phyloP scores from a whole-genome alignment of 2,113 vertebrate genomes.

The Bothrops jararaca region DNA sequence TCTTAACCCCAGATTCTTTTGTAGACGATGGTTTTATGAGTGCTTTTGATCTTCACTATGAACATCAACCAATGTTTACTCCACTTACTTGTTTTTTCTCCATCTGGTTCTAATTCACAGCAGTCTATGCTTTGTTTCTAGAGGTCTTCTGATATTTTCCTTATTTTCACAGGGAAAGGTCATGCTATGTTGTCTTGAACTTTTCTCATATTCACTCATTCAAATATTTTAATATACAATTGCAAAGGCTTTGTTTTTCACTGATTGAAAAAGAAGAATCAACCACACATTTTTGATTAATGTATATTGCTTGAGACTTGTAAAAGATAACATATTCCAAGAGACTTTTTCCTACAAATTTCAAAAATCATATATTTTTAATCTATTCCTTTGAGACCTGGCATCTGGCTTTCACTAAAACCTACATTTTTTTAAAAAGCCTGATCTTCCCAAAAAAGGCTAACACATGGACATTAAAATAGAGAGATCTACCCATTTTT shows the following conservation, averaged over 20 bases:
- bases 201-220: conserved; percentile 42
- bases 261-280: conserved; percentile 35
- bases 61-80: conserved; percentile 50
- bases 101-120: conserved; percentile 61
- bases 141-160: conserved; percentile 41
- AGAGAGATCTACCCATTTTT: not conserved
- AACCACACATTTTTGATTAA: not conserved
- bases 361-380: conserved; percentile 23
- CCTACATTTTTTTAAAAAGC: not conserved
- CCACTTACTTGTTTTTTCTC: conserved; percentile 39
- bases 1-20: conserved; percentile 39
- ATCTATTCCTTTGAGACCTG: not conserved
- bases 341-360: conserved; percentile 5
- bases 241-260: conserved; percentile 24
- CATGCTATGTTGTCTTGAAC: conserved; percentile 44
- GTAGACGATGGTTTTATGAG: conserved; percentile 48
- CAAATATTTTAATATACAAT: conserved; percentile 17
- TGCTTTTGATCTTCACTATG: conserved; percentile 56
- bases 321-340: not conserved
- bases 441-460: not conserved
- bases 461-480: not conserved
- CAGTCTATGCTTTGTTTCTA: conserved; percentile 54
- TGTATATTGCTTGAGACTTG: not conserved
- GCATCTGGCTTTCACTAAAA: conserved; percentile 24
- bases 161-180: conserved; percentile 44